Base-by-base conservation (phyloP, 2,113 vertebrate species). In the Grantiella picta region DNA sequence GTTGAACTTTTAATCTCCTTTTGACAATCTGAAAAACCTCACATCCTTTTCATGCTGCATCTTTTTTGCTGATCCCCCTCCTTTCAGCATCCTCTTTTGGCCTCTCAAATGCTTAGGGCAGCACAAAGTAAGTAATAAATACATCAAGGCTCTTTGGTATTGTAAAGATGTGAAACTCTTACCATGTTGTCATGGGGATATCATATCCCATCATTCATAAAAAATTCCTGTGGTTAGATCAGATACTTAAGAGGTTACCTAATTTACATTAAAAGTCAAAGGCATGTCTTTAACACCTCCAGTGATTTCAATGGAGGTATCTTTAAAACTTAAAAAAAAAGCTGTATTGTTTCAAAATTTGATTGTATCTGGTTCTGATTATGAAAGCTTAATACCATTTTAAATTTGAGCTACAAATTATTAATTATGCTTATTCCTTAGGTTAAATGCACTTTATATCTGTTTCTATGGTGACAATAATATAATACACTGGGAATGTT, bases 331-430 rank as follows among this genome's bases (percentile, higher is more conserved):
- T 88, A 8, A 50, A 82, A 72, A 77, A 89, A 90, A 88, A 50
- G 25, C 22, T 44, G 8, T 57, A 83, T 86, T 0, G 42, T 75
- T 93, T 86, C n/a, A 80, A 78, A 92, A 81, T 75, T 64, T 75
- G 52, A 77, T 38, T 60, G 49, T 77, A 66, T 61, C 87, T 83
- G 68, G 20, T 70, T 93, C 64, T 83, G 52, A 93, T 95, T 92
- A 73, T n/a, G 75, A 90, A 94, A 88, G 68, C 60, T 84, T 96
- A 96, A 90, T 84, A 86, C n/a, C 35, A 75, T 83, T 95, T 96
- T 78, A 94, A 90, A 78, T 94, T 80, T 69, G 40, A 78, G 72
- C 52, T 53, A 56, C 78, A 86, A 89, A 92, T 68, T 92, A 90
- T 73, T 96, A 93, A 83, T 94, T 7, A 28, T 89, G 56, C 23